Conservation (phyloP, 2,888 invertebrate species). For the Morpho achilles region DNA sequence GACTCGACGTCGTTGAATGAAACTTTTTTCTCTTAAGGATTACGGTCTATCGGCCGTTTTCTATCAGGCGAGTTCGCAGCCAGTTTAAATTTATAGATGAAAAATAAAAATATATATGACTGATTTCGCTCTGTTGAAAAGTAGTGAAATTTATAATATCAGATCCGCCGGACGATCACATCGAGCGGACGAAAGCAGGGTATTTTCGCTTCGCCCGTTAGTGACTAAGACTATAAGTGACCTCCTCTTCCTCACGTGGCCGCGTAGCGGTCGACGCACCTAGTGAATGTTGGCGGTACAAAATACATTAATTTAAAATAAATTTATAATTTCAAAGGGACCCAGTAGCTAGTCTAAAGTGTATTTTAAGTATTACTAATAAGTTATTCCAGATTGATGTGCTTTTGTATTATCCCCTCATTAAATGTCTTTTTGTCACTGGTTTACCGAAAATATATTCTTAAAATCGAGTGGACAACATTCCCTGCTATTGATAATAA, state of each 20-base stretch:
- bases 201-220: conserved; percentile 43
- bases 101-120: conserved; percentile 45
- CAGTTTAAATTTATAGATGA: background rate
- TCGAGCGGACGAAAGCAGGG: conserved; percentile 46
- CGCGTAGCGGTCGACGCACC: conserved; percentile 51
- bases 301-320: conserved; percentile 49
- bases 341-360: conserved; percentile 67
- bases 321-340: conserved; percentile 61
- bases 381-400: conserved; percentile 71
- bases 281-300: conserved; percentile 71
- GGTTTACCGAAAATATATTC: conserved; percentile 21
- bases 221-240: conserved; percentile 18
- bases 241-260: conserved; percentile 33
- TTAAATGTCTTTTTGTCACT: background rate
- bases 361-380: conserved; percentile 70
- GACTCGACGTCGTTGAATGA: conserved; percentile 7
- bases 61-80: background rate
- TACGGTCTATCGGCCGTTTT: conserved; percentile 15
- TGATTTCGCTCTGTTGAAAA: conserved; percentile 43
- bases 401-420: conserved; percentile 46
- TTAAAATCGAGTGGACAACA: conserved; percentile 42
- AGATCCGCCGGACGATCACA: conserved; percentile 44
- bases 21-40: conserved; percentile 32
- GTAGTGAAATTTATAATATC: conserved; percentile 34
- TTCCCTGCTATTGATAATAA: conserved; percentile 42